Conservation (phyloP, 1,140 invertebrate genomes). For the Leptopilina boulardi region DNA sequence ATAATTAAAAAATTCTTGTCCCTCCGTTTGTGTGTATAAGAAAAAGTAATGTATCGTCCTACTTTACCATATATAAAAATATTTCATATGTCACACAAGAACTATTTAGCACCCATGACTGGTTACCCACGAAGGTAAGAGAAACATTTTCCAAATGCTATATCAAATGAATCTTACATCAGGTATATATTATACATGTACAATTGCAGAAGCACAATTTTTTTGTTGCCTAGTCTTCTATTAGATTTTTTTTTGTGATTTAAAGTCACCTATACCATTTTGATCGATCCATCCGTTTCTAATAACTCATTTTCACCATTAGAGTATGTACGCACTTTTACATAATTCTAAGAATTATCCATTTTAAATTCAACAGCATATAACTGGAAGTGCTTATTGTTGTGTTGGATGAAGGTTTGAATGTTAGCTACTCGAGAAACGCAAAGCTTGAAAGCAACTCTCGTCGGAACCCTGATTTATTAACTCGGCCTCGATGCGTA, state of each 20-base stretch:
- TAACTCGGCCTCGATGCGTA: slow-evolving; percentile 31
- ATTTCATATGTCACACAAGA: too few relatives aligned
- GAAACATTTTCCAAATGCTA: too few relatives aligned
- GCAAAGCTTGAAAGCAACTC: neutral
- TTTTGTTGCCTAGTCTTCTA: neutral
- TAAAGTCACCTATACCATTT: neutral
- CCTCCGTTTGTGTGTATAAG: too few relatives aligned
- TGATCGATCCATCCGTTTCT: neutral
- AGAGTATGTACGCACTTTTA: neutral
- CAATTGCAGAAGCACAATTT: neutral
- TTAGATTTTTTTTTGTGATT: neutral
- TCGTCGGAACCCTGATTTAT: slow-evolving; percentile 30
- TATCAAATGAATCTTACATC: neutral
- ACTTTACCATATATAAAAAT: too few relatives aligned
- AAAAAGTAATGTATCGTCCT: too few relatives aligned
- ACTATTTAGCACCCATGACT: too few relatives aligned
- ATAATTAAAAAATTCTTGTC: too few relatives aligned
- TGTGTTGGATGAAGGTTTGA: slow-evolving; percentile 10
- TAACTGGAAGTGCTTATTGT: slow-evolving; percentile 27
- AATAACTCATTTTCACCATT: slow-evolving; percentile 24
- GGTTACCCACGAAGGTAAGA: too few relatives aligned
- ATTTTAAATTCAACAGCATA: slow-evolving; percentile 30
- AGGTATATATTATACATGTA: neutral
- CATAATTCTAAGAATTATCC: slow-evolving; percentile 25
- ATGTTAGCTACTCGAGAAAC: slow-evolving; percentile 13